phyloP scores from a whole-genome alignment of 2,113 vertebrate species.

The human (Homo sapiens) region GRCh38 chr1:37774501-37775000 shows the following conservation, averaged over 20 bases:
- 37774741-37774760: background rate
- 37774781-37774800: background rate
- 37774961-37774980: background rate
- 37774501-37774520: background rate
- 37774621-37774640: background rate
- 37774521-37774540: background rate
- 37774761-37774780: background rate
- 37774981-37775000: too few species aligned
- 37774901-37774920: background rate
- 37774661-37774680: background rate
- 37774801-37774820: background rate
- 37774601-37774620: background rate
- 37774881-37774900: background rate
- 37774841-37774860: background rate
- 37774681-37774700: background rate
- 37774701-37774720: background rate
- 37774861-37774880: background rate
- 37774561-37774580: background rate
- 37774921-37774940: background rate
- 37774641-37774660: background rate
- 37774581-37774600: background rate
- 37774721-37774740: background rate
- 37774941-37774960: background rate
- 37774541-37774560: background rate
- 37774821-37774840: background rate